phyloP scores from a whole-genome alignment of 2,113 vertebrate genomes.

The Brachirus orientalis region DNA sequence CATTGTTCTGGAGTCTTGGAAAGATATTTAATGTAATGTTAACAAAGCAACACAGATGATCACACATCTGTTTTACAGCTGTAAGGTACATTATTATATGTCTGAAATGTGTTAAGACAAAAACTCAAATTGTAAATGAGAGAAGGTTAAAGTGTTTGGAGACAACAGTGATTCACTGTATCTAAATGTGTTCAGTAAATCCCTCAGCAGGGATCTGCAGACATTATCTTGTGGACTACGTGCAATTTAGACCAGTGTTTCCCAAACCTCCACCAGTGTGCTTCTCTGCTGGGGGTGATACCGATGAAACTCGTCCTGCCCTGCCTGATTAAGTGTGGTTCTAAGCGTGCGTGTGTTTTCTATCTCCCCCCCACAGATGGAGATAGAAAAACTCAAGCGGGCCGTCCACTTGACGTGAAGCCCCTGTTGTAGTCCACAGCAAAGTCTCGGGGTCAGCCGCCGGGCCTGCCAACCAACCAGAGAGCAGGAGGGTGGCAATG shows the following conservation, averaged over 20 bases:
- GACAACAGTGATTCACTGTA: too few species aligned
- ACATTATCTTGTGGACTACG: too few species aligned
- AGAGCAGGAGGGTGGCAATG: conserved; percentile 9
- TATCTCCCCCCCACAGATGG: conserved; percentile 81
- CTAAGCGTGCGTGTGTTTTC: not conserved
- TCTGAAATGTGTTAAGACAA: too few species aligned
- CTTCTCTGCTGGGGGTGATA: not conserved
- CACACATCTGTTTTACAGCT: conserved; percentile 8
- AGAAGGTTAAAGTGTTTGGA: too few species aligned
- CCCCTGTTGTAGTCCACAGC: not conserved
- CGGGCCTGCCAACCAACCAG: conserved; percentile 29
- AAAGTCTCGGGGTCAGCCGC: conserved; percentile 44
- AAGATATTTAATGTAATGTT: too few species aligned
- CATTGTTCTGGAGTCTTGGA: too few species aligned
- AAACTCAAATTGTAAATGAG: too few species aligned
- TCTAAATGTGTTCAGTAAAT: too few species aligned
- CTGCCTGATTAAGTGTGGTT: not conserved
- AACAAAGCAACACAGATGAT: not conserved
- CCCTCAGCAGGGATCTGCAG: too few species aligned
- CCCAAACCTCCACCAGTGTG: not conserved
- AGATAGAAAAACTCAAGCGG: conserved; percentile 94
- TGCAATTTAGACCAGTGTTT: too few species aligned
- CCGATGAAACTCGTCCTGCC: not conserved
- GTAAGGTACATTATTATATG: too few species aligned
- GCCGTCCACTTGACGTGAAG: conserved; percentile 86